phyloP scores from a whole-genome alignment of 35 echinoderm and acorn worm species.

The Diadema setosum region DNA sequence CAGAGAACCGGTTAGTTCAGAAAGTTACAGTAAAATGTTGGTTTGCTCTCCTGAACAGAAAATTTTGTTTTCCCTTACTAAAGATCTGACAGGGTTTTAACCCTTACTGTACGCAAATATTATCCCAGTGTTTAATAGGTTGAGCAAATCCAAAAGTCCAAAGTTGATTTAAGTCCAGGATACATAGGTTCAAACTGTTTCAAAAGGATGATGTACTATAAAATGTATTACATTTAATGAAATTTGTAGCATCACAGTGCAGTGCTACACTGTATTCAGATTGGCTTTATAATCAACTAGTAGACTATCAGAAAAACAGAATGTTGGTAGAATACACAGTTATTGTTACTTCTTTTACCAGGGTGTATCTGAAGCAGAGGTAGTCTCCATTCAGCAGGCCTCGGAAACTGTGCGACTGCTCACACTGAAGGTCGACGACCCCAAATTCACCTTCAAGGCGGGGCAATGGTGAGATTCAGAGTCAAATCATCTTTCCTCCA shows the following conservation, averaged over 20 bases:
- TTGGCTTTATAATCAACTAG: neutral
- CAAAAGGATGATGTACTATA: neutral
- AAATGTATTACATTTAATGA: neutral
- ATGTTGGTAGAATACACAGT: neutral
- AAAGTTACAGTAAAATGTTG: neutral
- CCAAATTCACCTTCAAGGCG: constrained; percentile 76
- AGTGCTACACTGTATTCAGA: neutral
- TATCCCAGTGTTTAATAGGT: neutral
- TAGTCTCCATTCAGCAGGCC: constrained; percentile 41
- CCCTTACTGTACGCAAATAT: neutral
- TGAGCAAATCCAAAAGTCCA: neutral
- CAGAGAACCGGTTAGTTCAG: constrained; percentile 32
- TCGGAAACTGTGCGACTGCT: constrained; percentile 68
- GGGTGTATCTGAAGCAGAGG: constrained; percentile 65
- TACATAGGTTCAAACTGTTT: neutral
- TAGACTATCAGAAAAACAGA: neutral
- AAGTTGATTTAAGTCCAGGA: neutral
- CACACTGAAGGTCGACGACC: constrained; percentile 75
- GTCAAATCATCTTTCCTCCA: too few species aligned
- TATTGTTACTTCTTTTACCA: neutral
- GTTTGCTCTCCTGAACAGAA: neutral
- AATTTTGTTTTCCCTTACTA: neutral
- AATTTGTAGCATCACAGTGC: neutral
- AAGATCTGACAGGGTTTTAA: neutral
- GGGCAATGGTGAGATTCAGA: constrained; percentile 83